Conservation (phyloP, 2,113 vertebrate species). For the Maylandia zebra region DNA sequence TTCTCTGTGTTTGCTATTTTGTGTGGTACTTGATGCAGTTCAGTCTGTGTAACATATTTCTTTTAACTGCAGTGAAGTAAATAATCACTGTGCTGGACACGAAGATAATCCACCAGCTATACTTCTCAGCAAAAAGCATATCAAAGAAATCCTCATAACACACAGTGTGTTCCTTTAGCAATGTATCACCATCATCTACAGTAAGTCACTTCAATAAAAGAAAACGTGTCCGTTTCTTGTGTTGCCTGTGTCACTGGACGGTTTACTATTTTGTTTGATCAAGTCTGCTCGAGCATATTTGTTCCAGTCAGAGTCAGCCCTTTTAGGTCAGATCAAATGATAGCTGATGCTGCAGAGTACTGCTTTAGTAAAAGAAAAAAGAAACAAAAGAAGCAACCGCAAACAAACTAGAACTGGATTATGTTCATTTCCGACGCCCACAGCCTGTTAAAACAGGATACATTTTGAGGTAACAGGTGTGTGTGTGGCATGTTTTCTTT, state of each 20-base stretch:
- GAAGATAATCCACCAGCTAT: not conserved
- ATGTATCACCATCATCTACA: not conserved
- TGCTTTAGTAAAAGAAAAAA: not conserved
- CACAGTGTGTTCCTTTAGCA: not conserved
- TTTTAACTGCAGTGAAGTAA: not conserved
- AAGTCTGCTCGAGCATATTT: not conserved
- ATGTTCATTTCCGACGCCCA: not conserved
- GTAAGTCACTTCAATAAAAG: not conserved
- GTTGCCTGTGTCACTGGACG: not conserved
- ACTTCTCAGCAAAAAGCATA: not conserved
- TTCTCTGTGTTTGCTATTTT: not conserved
- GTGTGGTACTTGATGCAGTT: not conserved
- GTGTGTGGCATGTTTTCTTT: not conserved
- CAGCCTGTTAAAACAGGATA: not conserved
- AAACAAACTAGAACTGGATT: not conserved
- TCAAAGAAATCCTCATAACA: not conserved
- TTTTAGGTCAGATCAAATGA: slow-evolving; percentile 34
- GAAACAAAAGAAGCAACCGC: not conserved
- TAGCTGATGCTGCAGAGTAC: not conserved
- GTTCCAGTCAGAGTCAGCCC: not conserved
- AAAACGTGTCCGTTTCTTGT: not conserved
- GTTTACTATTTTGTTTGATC: not conserved
- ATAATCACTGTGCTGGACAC: not conserved
- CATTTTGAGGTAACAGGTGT: not conserved
- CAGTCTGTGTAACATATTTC: not conserved